Percentiles rank a stretch among this genome's conserved stretches.
These are phyloP conservation scores for Nothocercus julius DNA, from an alignment of 2,113 vertebrate genomes.

Conservation along the genomic window DNA sequence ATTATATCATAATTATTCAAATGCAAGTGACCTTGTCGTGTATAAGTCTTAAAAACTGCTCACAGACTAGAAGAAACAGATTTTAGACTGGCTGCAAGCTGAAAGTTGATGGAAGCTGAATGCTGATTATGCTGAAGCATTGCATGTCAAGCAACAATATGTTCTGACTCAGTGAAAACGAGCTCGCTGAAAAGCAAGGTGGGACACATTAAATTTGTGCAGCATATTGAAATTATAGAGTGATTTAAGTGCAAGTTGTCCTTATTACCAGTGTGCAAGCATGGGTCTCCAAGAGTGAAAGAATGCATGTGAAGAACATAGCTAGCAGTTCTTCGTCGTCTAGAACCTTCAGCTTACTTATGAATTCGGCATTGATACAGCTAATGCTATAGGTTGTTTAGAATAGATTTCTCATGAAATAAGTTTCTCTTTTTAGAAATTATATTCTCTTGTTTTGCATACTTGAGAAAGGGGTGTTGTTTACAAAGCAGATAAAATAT, in stretches of 20 bases:
- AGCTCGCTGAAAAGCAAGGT: slow-evolving; percentile 8
- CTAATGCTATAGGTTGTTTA: neutral
- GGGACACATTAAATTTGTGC: neutral
- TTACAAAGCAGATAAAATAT: neutral
- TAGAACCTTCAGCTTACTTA: neutral
- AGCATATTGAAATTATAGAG: neutral
- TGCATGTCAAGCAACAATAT: neutral
- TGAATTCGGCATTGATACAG: neutral
- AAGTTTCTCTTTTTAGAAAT: neutral
- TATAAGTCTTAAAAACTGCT: slow-evolving; percentile 23
- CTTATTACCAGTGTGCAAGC: neutral
- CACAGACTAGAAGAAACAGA: slow-evolving; percentile 3
- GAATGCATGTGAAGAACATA: neutral
- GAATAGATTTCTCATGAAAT: neutral
- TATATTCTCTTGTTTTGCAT: neutral
- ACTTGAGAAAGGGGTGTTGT: neutral
- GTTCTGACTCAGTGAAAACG: slow-evolving; percentile 17
- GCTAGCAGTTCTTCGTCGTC: neutral
- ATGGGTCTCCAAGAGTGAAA: neutral
- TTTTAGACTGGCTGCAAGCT: neutral
- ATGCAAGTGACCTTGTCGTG: slow-evolving; percentile 43
- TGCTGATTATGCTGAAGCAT: neutral
- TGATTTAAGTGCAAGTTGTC: neutral
- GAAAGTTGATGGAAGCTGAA: neutral
- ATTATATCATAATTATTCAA: slow-evolving; percentile 59